These are phyloP conservation scores for Formica aserva DNA, from an alignment of 2,888 invertebrate species.

Conservation along the genomic window DNA sequence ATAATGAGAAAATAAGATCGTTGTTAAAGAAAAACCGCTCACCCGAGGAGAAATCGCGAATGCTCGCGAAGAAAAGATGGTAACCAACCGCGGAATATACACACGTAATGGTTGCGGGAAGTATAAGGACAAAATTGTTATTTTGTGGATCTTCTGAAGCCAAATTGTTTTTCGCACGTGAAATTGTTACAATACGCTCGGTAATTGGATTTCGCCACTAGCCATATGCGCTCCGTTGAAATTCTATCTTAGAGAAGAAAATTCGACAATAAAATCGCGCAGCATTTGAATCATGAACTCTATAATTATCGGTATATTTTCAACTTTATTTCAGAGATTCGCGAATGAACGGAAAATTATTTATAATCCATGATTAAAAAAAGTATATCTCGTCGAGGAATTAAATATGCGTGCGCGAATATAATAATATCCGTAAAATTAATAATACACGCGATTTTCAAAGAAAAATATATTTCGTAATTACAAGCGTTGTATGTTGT, in stretches of 20 bases:
- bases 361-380: conserved; percentile 13
- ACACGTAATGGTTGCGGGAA: background rate
- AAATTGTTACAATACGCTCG: conserved; percentile 14
- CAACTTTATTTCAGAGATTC: background rate
- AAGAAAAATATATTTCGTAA: conserved; percentile 7
- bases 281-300: background rate
- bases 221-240: conserved; percentile 3
- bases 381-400: background rate
- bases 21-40: conserved; percentile 24
- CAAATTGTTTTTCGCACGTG: conserved; percentile 17
- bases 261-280: conserved; percentile 24
- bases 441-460: background rate
- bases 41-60: background rate
- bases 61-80: background rate
- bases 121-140: conserved; percentile 33
- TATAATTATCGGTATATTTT: background rate
- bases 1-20: conserved; percentile 45
- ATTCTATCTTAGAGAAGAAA: background rate
- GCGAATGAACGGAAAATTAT: background rate
- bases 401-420: background rate
- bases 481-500: background rate
- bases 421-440: background rate
- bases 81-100: background rate
- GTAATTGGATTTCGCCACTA: conserved; percentile 28
- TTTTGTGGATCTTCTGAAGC: background rate